Evolutionary conservation across 92 coral and sea anemone genomes (phyloP), one percentile per base, ranked within the genome.

Genomic region (Actinernus sp.): DNA sequence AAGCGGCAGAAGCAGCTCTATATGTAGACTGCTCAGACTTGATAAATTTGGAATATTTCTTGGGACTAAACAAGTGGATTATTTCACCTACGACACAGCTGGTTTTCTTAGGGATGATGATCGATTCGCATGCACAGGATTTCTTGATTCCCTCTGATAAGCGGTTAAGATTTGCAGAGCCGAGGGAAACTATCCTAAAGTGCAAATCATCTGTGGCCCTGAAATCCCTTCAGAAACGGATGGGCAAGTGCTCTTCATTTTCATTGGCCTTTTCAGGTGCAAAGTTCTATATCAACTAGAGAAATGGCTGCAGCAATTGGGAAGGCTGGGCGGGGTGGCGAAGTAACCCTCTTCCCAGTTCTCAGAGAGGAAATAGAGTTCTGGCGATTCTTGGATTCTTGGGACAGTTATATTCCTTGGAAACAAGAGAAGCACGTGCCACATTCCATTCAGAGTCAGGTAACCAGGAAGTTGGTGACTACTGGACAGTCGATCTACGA

Each of bases 181-280:
- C 78, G 33, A 37, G 85, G 16, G 81, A 77, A 31, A 24, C 37
- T 13, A 68, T 83, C 27, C 50, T 76, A 25, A 5, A 49, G 10
- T 49, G 31, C 5, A 55, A 49, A 36, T 23, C 61, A 3, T n/a
- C 64, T 4, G 40, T 45, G 11, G 18, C 78, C 19, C 17, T 61
- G 20, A 83, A 61, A 21, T 50, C 90, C 28, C n/a, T n/a, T n/a
- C 85, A 83, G 30, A 67, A 63, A 28, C 37, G 56, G 30, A 58
- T 66, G 74, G 90, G 90, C 16, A 83, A 74, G 59, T 74, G 83
- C 55, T 36, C 31, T 30, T 82, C 88, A 19, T 74, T 83, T 40
- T 68, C 84, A 7, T 50, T 76, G 38, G 85, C 79, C 1, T 58
- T 83, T 28, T 74, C 79, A 10, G 84, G 67, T 14, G 71, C 74